phyloP scores from a whole-genome alignment of 2,797 vertebrate genomes.

The Kryptopterus vitreolus region DNA sequence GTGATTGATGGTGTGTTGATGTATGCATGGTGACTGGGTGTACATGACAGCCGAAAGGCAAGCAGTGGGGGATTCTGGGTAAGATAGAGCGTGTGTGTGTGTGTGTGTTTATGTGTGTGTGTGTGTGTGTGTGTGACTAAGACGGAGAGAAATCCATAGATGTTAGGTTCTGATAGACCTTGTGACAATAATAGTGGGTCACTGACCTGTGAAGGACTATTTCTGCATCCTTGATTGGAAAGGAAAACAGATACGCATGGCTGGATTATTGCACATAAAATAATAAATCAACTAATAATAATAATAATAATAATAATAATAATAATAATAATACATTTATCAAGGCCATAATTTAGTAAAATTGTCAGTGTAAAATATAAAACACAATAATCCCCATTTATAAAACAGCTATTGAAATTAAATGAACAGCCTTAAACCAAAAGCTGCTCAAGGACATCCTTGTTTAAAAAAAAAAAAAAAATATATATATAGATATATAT shows the following conservation, averaged over 20 bases:
- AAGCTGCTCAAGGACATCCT: background rate
- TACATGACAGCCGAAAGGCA: slow-evolving; percentile 56
- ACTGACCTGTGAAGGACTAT: slow-evolving; percentile 61
- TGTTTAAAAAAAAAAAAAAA: no score
- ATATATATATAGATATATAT: no score
- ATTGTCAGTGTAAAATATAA: no score
- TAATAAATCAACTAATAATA: no score
- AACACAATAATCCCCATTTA: background rate
- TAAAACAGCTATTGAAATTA: background rate
- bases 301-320: background rate
- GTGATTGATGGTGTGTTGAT: slow-evolving; percentile 71
- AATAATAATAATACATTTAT: background rate
- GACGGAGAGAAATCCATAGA: slow-evolving; percentile 35
- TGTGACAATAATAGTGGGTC: slow-evolving; percentile 58
- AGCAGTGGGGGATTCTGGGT: slow-evolving; percentile 55
- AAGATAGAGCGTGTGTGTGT: background rate
- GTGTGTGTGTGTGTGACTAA: no score
- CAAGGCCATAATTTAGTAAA: background rate
- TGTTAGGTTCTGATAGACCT: slow-evolving; percentile 44
- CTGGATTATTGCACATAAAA: background rate
- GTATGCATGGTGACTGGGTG: slow-evolving; percentile 55
- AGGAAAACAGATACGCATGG: slow-evolving; percentile 2
- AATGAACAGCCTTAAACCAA: background rate
- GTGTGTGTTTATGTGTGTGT: no score
- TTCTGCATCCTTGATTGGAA: slow-evolving; percentile 49